Evolutionary conservation across 1,140 invertebrate species (phyloP).

Genomic region (Anastrepha ludens): DNA sequence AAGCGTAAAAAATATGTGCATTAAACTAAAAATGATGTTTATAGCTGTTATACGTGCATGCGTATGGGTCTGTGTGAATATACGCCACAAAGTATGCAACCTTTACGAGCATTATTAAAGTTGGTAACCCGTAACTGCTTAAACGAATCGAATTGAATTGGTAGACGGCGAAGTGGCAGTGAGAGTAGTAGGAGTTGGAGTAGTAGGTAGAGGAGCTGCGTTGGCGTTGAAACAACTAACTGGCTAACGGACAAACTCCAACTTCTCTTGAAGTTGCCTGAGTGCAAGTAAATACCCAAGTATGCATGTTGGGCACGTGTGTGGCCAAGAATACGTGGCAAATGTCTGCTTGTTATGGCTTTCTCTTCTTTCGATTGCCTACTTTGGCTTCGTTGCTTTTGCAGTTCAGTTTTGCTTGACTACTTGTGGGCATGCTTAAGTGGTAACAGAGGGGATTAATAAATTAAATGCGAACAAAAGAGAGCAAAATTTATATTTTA

Average conservation of each 20-base stretch:
- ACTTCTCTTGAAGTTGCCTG: no score
- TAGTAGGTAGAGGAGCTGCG: no score
- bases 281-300: no score
- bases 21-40: neutral
- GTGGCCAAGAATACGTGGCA: no score
- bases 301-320: no score
- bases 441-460: neutral
- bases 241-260: no score
- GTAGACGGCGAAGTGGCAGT: no score
- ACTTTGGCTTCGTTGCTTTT: neutral
- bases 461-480: neutral
- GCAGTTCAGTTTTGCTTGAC: neutral
- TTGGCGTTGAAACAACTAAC: no score
- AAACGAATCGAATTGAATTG: neutral
- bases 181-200: no score
- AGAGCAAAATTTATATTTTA: no score
- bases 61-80: neutral
- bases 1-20: no score
- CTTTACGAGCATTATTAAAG: neutral
- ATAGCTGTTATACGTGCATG: neutral
- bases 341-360: no score
- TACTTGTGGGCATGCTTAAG: neutral
- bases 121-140: neutral
- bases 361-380: neutral
- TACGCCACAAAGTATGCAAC: slow-evolving; percentile 11